Evolutionary conservation across 2,113 vertebrate species (phyloP).

Genomic region (Dasyurus viverrinus): DNA sequence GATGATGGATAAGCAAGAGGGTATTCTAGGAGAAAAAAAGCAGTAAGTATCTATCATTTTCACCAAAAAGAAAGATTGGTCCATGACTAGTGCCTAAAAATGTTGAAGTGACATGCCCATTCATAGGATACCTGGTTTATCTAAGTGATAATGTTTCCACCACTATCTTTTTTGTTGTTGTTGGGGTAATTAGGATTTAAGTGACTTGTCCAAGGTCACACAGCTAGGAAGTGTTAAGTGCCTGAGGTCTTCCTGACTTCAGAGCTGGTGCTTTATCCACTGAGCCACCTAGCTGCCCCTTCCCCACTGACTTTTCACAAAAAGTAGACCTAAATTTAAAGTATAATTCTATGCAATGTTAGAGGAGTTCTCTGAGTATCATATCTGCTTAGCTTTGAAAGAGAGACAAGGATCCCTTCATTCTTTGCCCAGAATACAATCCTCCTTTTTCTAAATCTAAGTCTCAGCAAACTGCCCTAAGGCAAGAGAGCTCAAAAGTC

Average conservation of each 20-base stretch:
- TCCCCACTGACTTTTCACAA: background rate
- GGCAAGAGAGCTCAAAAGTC: background rate
- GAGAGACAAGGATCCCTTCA: background rate
- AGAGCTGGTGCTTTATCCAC: too few relatives aligned
- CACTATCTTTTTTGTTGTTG: too few relatives aligned
- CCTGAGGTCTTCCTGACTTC: too few relatives aligned
- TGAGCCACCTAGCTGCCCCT: too few relatives aligned
- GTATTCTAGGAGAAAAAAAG: background rate
- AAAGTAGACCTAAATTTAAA: background rate
- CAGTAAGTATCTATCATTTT: background rate
- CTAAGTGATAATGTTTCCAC: background rate
- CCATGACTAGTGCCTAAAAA: background rate
- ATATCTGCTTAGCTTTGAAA: background rate
- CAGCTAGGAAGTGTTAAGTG: too few relatives aligned
- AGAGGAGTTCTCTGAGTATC: background rate
- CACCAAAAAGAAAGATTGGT: background rate
- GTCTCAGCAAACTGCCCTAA: background rate
- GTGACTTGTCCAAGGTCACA: too few relatives aligned
- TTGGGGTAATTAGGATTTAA: too few relatives aligned
- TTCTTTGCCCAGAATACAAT: background rate
- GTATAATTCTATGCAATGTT: background rate
- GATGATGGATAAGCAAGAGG: background rate
- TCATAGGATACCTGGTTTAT: background rate
- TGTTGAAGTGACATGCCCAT: background rate
- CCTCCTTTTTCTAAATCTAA: background rate